Base-by-base conservation (phyloP, 2,113 vertebrate genomes). In the Podiceps cristatus region DNA sequence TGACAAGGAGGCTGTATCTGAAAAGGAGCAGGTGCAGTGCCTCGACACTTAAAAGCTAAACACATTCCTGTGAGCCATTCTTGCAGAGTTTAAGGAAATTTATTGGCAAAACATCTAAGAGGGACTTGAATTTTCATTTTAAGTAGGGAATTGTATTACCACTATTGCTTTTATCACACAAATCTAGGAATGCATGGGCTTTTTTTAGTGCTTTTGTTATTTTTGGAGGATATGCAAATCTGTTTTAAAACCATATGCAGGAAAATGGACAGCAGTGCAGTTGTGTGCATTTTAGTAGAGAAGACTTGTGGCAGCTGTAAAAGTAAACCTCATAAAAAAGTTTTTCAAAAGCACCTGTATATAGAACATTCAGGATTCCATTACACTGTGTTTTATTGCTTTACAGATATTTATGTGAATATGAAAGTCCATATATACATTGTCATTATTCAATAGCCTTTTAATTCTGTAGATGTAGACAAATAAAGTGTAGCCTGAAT, bases 21-120 rank as follows among this genome's bases (percentile, higher is more conserved):
- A 75, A 84, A 84, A 88, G 72, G 79, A 96, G 11, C 96, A 96
- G 92, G 90, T 92, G 76, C 79, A 55, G 35, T 71, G 33, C 74
- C 74, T 44, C 78, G 68, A 64, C 3, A 2, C 52, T 71, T 42
- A 29, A 80, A 93, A 90, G 23, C 55, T 83, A 53, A 92, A 83
- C 37, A 88, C 24, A 80, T 83, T 67, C 55, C 40, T 86, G 13
- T 44, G 69, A 96, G 10, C 75, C 13, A 4, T 63, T 93, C 55
- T 44, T 59, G 47, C 3, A 22, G 18, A 79, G 35, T 77, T 82
- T 78, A 63, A 74, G 72, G 35, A 67, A 44, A 16, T 63, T 37
- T 63, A 16, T 19, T 93, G 79, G 79, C 47, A 91, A 67, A 81
- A 55, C n/a, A 56, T 77, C 22, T 56, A 56, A 90, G 24, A 95